Evolutionary conservation across 2,888 invertebrate species (phyloP), one percentile per base, ranked within the genome.

Genomic region (Antheraea yamamai): DNA sequence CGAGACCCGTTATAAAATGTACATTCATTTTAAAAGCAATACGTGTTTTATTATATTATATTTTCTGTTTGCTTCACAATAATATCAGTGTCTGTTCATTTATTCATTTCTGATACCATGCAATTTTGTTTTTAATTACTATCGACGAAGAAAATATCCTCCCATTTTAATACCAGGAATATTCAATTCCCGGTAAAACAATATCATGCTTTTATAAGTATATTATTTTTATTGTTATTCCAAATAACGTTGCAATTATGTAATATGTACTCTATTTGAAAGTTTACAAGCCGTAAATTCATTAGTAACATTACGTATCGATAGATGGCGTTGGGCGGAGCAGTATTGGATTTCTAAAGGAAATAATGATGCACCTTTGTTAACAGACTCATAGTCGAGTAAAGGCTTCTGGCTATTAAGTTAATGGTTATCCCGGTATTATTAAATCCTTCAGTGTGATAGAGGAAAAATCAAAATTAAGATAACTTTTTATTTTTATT

Each of bases 301-400:
- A 68, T 52, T 10, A 14, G 35, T 81, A 75, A 52, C 71, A 61
- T 61, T 75, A 76, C 74, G 20, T 73, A 75, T 20, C 75, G 75
- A 77, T 47, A 84, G 84, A 83, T 84, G 84, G 82, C 82, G 84
- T 66, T 81, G 79, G 71, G 14, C 55, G 81, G 18, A 26, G 64
- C 52, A 30, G 20, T n/a, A 74, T 68, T 68, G 12, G n/a, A n/a
- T 58, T 58, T n/a, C 1, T 58, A 58, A 58, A 23, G 58, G 20
- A n/a, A 58, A 23, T 58, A 20, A n/a, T 10, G n/a, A 58, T 58
- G n/a, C 58, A 58, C 58, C n/a, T n/a, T 58, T 61, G n/a, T 61
- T 23, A 61, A 23, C 23, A 23, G 3, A 61, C n/a, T 61, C 8
- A 58, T 20, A 61, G 4, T n/a, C 10, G n/a, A n/a, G 58, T 20